phyloP scores from a whole-genome alignment of 2,888 invertebrate genomes.

The Helleia helle region DNA sequence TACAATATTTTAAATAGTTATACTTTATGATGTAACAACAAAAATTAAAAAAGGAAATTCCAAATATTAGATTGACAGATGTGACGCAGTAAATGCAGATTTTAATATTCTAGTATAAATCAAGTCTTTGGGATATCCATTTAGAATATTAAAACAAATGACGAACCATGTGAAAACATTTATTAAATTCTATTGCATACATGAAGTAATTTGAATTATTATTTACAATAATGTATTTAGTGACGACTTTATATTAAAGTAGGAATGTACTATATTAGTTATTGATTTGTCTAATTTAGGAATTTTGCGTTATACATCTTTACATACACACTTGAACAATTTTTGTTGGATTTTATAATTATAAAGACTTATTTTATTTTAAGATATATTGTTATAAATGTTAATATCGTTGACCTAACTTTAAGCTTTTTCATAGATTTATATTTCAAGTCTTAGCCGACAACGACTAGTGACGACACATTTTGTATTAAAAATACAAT shows the following conservation, averaged over 20 bases:
- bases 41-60: not conserved
- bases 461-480: too few species aligned
- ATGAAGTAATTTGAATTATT: not conserved
- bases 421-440: too few species aligned
- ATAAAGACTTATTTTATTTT: too few species aligned
- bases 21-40: not conserved
- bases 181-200: not conserved
- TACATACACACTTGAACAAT: constrained; percentile 1
- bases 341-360: too few species aligned
- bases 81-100: not conserved
- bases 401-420: too few species aligned
- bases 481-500: too few species aligned
- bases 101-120: not conserved
- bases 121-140: constrained; percentile 2
- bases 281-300: constrained; percentile 8
- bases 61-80: not conserved
- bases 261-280: constrained; percentile 11
- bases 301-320: constrained; percentile 7
- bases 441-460: too few species aligned
- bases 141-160: not conserved
- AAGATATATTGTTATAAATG: too few species aligned
- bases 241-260: constrained; percentile 16
- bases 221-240: constrained; percentile 4
- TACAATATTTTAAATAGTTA: constrained; percentile 2
- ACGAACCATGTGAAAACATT: not conserved